These are phyloP conservation scores for Alentia gelatinosa DNA, from an alignment of 2,888 invertebrate species.

Conservation along the genomic window DNA sequence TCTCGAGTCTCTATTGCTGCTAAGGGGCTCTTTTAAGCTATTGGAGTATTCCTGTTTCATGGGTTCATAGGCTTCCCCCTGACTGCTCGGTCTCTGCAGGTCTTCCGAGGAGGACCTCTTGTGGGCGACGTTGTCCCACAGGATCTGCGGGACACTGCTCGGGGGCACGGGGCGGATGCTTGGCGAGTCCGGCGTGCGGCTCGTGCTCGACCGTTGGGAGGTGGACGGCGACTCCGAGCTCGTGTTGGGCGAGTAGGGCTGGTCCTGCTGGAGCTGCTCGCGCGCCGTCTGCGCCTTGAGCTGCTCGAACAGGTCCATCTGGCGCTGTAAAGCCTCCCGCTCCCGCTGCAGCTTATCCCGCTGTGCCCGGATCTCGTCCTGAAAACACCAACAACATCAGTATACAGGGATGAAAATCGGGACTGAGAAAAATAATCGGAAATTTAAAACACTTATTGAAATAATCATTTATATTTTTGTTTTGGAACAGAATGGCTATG, in stretches of 20 bases:
- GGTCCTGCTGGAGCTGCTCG: conserved; percentile 24
- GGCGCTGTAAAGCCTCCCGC: conserved; percentile 90
- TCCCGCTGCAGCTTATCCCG: conserved; percentile 94
- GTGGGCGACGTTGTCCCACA: conserved; percentile 51
- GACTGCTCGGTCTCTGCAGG: conserved; percentile 51
- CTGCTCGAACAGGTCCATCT: conserved; percentile 80
- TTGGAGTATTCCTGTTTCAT: conserved; percentile 65
- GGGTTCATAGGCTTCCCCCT: conserved; percentile 67
- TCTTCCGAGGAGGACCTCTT: conserved; percentile 55
- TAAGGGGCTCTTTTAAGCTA: conserved; percentile 76
- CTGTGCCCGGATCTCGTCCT: conserved; percentile 93
- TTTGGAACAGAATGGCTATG: no score
- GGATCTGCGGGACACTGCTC: conserved; percentile 25
- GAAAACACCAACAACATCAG: no score
- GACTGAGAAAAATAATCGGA: no score
- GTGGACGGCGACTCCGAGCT: conserved; percentile 12
- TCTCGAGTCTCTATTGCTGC: conserved; percentile 39
- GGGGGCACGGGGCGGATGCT: conserved; percentile 35
- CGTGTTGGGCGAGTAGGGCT: conserved; percentile 7
- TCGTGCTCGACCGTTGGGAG: neutral
- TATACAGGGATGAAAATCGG: no score
- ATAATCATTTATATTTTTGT: no score
- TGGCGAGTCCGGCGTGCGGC: conserved; percentile 44
- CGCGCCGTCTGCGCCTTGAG: conserved; percentile 62
- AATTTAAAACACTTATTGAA: no score